These are phyloP conservation scores for Brachionichthys hirsutus DNA, from an alignment of 2,113 vertebrate species.

Conservation along the genomic window DNA sequence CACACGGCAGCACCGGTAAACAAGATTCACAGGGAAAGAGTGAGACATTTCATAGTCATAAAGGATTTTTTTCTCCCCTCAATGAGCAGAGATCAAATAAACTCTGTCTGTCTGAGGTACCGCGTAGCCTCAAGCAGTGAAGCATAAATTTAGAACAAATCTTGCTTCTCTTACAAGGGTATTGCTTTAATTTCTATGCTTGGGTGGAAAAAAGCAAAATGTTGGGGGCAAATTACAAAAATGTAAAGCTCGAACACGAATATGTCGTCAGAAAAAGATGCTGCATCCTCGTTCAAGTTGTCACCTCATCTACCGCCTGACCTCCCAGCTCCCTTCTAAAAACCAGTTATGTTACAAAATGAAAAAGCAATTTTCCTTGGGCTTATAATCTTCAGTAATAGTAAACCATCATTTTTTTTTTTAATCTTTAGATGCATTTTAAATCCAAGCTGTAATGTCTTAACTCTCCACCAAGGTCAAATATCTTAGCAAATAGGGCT, in stretches of 20 bases:
- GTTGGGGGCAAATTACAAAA: conserved; percentile 50
- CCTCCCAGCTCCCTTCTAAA: conserved; percentile 70
- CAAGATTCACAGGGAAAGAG: conserved; percentile 78
- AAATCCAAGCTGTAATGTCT: conserved; percentile 85
- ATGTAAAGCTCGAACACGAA: conserved; percentile 13
- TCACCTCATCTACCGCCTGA: conserved; percentile 78
- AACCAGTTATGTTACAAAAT: conserved; percentile 81
- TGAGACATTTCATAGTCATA: conserved; percentile 82
- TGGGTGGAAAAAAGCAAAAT: conserved; percentile 48
- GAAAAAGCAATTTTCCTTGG: conserved; percentile 84
- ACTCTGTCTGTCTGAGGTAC: conserved; percentile 75
- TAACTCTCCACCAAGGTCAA: conserved; percentile 85
- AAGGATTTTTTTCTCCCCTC: conserved; percentile 81
- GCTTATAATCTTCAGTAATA: conserved; percentile 84
- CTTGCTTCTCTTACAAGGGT: conserved; percentile 80
- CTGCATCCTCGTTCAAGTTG: conserved; percentile 55
- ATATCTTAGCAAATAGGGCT: conserved; percentile 85
- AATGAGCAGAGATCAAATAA: conserved; percentile 80
- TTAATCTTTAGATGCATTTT: conserved; percentile 88
- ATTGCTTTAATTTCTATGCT: conserved; percentile 81
- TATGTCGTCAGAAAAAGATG: conserved; percentile 55
- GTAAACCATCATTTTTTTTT: conserved; percentile 83
- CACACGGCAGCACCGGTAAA: conserved; percentile 77
- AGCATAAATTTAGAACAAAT: conserved; percentile 82
- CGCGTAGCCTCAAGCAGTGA: conserved; percentile 77